Conservation (phyloP, 2,797 vertebrate species). For the Lagothrix lagotricha region DNA sequence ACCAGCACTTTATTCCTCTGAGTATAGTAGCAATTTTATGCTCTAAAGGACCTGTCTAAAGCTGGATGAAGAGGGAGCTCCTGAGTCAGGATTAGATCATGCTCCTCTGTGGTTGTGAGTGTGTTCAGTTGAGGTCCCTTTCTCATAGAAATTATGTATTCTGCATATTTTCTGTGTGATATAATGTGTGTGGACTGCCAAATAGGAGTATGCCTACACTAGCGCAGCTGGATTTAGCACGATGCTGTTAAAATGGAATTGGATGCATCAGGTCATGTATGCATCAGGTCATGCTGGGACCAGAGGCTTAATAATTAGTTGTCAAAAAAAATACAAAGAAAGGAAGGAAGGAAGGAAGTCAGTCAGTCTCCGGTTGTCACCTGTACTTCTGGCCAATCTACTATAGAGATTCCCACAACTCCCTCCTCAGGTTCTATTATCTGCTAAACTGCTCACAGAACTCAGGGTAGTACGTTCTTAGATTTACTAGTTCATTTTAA, state of each 20-base stretch:
- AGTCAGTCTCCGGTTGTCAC: background rate
- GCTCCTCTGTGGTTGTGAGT: background rate
- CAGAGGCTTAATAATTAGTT: background rate
- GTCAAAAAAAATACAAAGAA: background rate
- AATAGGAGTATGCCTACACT: background rate
- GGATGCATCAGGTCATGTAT: no score
- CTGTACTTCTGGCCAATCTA: background rate
- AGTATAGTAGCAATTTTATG: background rate
- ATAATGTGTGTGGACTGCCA: background rate
- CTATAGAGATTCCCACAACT: background rate
- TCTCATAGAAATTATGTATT: background rate
- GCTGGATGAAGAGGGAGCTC: background rate
- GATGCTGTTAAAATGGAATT: background rate
- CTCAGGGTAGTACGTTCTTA: background rate
- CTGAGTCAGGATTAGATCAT: background rate
- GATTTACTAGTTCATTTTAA: background rate
- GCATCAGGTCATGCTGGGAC: background rate
- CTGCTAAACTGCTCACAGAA: background rate
- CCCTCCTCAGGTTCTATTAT: background rate
- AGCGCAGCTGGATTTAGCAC: background rate
- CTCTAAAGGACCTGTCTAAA: background rate
- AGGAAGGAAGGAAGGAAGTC: rapidly evolving
- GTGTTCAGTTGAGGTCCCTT: background rate
- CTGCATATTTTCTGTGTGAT: background rate
- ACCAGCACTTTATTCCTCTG: background rate